A percentile compares a stretch with the other conserved stretches of the same genome.
Evolutionary conservation across 2,797 vertebrate genomes (phyloP).

Genomic region (Buceros bicornis): DNA sequence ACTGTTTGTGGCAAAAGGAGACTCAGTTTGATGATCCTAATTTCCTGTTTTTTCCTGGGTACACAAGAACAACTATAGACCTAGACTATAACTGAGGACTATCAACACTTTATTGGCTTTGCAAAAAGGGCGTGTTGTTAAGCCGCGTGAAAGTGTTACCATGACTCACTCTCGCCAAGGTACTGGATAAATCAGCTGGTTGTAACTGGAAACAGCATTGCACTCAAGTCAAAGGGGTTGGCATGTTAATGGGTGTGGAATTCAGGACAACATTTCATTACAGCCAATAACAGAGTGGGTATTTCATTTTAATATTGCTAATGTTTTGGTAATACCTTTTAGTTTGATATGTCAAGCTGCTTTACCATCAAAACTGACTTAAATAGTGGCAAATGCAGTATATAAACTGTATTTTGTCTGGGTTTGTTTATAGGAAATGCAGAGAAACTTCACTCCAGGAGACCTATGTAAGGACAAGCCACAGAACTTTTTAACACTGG

Average conservation of each 20-base stretch:
- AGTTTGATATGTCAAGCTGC: not conserved
- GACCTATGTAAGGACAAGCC: not conserved
- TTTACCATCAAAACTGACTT: not conserved
- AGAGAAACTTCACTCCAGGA: not conserved
- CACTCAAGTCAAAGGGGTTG: not conserved
- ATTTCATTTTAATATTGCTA: not conserved
- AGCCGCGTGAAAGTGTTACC: not conserved
- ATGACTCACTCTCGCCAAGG: not conserved
- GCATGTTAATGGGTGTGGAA: not conserved
- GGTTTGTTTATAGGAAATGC: not conserved
- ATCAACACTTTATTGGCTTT: not conserved
- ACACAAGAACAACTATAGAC: not conserved
- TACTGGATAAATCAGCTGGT: not conserved
- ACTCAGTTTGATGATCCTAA: not conserved
- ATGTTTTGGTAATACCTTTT: not conserved
- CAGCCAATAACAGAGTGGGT: not conserved
- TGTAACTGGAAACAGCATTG: not conserved
- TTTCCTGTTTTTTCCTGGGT: not conserved
- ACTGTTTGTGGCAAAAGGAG: not conserved
- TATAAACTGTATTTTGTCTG: not conserved
- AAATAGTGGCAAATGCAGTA: not conserved
- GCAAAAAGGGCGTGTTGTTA: not conserved
- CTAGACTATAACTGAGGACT: not conserved
- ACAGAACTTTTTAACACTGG: not conserved
- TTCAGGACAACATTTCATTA: not conserved